Base-by-base conservation (phyloP, 2,113 vertebrate species). In the Cyanoramphus novaezelandiae region DNA sequence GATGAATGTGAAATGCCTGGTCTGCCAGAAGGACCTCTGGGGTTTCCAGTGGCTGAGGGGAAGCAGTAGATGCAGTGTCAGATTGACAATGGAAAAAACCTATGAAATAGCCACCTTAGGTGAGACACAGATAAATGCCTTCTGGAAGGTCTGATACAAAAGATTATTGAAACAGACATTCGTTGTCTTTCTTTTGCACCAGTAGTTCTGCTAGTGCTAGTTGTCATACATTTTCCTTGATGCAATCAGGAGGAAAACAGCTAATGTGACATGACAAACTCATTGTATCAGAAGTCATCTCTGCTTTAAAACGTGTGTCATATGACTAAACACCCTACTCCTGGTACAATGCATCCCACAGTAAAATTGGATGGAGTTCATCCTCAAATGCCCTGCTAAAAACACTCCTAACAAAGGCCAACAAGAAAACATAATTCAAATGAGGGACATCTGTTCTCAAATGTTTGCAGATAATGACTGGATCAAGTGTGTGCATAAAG, bases 391-490 rank as follows among this genome's bases (percentile, higher is more conserved):
- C 82, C 89, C 86, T 92, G 85, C 96, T 96, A 96, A 96, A 97
- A 97, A 82, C 88, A 93, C 64, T 70, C 57, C 33, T 91, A 90
- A 96, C 96, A 97, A 97, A 97, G 91, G 70, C 79, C 95, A 96
- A 92, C 70, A 95, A 95, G 96, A 97, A 97, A 96, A 92, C 92
- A 92, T 95, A 96, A 96, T 97, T 97, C 93, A 97, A 95, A 97
- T 94, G 91, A 97, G 88, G 94, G 97, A 96, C 97, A 97, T 97
- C 97, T 97, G 97, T 72, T 97, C 95, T 93, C 76, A 91, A 96
- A 95, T 95, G 93, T 97, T 97, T 97, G 80, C 88, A 93, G 94
- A 97, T 94, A 97, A 96, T 97, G 96, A 89, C 93, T 97, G 95
- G 92, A 96, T 93, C 77, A 64, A 97, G 64, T 95, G 92, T 90